Conservation (phyloP, 1,140 invertebrate genomes). For the Bombus waltoni region DNA sequence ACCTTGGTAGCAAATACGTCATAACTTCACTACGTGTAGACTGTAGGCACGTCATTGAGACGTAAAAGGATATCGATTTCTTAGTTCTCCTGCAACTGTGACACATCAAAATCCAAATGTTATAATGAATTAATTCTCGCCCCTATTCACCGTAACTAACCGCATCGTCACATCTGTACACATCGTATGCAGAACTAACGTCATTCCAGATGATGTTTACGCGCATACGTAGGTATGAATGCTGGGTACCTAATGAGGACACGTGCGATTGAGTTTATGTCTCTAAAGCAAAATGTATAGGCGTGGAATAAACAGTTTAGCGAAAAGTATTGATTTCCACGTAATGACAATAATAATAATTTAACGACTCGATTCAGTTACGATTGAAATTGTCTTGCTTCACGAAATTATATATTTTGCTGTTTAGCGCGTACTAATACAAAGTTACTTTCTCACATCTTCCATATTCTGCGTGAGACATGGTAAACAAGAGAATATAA, state of each 20-base stretch:
- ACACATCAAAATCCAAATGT: slow-evolving; percentile 22
- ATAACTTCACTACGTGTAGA: slow-evolving; percentile 53
- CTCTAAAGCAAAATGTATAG: not conserved
- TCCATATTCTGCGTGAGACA: too few species aligned
- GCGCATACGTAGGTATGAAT: not conserved
- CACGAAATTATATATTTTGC: too few species aligned
- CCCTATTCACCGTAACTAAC: not conserved
- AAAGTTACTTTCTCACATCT: too few species aligned
- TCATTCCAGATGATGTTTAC: not conserved
- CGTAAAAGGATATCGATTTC: slow-evolving; percentile 59
- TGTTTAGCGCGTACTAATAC: too few species aligned
- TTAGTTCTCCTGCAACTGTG: slow-evolving; percentile 20
- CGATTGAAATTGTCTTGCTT: too few species aligned
- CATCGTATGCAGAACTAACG: not conserved
- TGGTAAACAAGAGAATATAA: too few species aligned
- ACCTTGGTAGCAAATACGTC: slow-evolving; percentile 54
- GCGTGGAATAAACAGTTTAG: too few species aligned
- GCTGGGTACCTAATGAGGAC: not conserved
- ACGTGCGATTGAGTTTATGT: not conserved
- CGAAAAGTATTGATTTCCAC: too few species aligned
- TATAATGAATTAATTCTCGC: slow-evolving; percentile 20
- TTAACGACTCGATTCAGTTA: too few species aligned
- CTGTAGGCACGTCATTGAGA: slow-evolving; percentile 11
- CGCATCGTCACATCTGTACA: not conserved
- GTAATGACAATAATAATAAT: too few species aligned